Evolutionary conservation across 2,888 invertebrate species (phyloP).

Genomic region (Trissonchulus latispiculum): DNA sequence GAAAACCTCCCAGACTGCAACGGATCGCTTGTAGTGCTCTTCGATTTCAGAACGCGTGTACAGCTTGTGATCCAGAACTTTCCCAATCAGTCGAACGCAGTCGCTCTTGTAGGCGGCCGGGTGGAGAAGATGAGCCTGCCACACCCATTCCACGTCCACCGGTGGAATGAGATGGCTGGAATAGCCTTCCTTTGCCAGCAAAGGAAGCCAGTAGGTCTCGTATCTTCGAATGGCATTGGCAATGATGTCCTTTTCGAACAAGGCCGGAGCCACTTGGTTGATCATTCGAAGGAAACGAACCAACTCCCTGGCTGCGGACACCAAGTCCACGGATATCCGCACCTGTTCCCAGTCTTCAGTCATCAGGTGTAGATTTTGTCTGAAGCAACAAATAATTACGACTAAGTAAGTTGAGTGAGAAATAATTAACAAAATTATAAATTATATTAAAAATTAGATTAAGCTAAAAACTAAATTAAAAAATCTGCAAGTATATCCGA

Average conservation of each 20-base stretch:
- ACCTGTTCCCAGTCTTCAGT: not conserved
- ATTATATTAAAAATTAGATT: not conserved
- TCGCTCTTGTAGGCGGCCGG: conserved; percentile 12
- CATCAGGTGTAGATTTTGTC: not conserved
- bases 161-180: conserved; percentile 44
- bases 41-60: not conserved
- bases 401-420: not conserved
- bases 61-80: not conserved
- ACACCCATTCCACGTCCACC: conserved; percentile 50
- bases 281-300: conserved; percentile 40
- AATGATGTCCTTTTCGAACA: conserved; percentile 43
- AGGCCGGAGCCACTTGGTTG: conserved; percentile 39
- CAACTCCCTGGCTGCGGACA: conserved; percentile 1
- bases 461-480: not conserved
- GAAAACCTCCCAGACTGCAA: not conserved
- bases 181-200: conserved; percentile 32
- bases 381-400: not conserved
- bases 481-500: not conserved
- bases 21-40: not conserved
- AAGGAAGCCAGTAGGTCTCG: conserved; percentile 49
- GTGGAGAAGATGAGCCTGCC: conserved; percentile 46
- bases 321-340: not conserved
- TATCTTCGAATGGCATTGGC: conserved; percentile 47
- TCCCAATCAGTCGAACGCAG: conserved; percentile 5
- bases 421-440: not conserved